Percentiles rank a stretch among this genome's conserved stretches.
phyloP scores from a whole-genome alignment of 2,888 invertebrate genomes.

The Orchesella flavescens region DNA sequence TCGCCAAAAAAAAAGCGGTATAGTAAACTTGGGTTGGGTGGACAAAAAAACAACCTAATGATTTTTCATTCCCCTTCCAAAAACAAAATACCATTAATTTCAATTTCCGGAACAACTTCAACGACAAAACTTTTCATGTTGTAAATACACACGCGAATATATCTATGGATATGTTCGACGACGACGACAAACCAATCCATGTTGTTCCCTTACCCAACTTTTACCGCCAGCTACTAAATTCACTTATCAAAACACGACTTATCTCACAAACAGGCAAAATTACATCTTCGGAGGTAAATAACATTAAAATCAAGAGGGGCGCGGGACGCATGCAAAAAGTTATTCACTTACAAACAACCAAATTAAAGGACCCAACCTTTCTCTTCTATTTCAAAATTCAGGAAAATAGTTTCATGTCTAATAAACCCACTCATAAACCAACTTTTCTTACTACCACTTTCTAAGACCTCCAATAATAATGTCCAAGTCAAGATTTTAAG shows the following conservation, averaged over 20 bases:
- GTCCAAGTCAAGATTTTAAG: too few relatives aligned
- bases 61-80: background rate
- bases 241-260: too few relatives aligned
- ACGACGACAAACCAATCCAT: too few relatives aligned
- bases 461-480: too few relatives aligned
- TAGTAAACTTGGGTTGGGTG: too few relatives aligned
- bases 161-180: too few relatives aligned
- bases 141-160: too few relatives aligned
- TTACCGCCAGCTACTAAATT: too few relatives aligned
- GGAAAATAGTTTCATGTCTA: background rate
- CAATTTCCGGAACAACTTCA: background rate
- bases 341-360: too few relatives aligned
- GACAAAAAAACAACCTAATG: background rate
- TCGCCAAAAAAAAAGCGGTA: background rate
- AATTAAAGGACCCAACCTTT: too few relatives aligned
- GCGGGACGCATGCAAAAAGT: too few relatives aligned
- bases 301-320: background rate
- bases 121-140: background rate
- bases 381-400: background rate
- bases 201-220: too few relatives aligned
- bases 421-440: background rate
- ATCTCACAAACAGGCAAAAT: constrained; percentile 10
- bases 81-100: constrained; percentile 1
- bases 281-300: constrained; percentile 5
- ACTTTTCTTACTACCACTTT: constrained; percentile 42